phyloP scores from a whole-genome alignment of 2,888 invertebrate species.

The Erebia epiphron region DNA sequence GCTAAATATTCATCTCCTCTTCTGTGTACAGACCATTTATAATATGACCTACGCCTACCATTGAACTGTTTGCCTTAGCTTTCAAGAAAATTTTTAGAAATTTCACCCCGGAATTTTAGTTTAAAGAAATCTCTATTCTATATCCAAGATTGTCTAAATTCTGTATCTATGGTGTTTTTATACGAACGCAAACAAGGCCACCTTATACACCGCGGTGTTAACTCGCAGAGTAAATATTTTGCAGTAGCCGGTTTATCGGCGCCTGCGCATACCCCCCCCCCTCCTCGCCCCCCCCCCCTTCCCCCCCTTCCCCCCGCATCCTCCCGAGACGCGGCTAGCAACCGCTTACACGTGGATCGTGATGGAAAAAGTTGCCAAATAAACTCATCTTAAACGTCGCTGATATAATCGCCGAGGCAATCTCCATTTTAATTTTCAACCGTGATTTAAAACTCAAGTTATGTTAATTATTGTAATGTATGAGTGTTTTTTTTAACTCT shows the following conservation, averaged over 20 bases:
- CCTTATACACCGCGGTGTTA: conserved; percentile 30
- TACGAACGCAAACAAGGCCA: conserved; percentile 31
- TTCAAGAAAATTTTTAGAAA: no score
- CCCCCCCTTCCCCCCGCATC: not conserved
- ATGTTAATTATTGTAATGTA: not conserved
- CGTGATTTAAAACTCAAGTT: conserved; percentile 10
- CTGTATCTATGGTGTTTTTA: conserved; percentile 6
- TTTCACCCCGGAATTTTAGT: no score
- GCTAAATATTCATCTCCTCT: no score
- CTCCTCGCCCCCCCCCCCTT: not conserved
- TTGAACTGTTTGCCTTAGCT: no score
- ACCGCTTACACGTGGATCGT: conserved; percentile 26
- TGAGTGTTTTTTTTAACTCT: not conserved
- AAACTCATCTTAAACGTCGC: not conserved
- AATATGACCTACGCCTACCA: no score
- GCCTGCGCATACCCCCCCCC: conserved; percentile 25
- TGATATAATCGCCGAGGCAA: not conserved
- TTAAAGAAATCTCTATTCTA: not conserved
- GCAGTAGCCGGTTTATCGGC: conserved; percentile 33
- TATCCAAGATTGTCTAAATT: not conserved
- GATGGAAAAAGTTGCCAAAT: conserved; percentile 25
- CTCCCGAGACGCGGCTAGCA: conserved; percentile 8
- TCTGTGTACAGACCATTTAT: no score
- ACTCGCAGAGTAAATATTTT: conserved; percentile 41
- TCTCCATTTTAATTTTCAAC: not conserved